Conservation (phyloP, 2,797 vertebrate genomes). For the Pogoniulus pusillus region DNA sequence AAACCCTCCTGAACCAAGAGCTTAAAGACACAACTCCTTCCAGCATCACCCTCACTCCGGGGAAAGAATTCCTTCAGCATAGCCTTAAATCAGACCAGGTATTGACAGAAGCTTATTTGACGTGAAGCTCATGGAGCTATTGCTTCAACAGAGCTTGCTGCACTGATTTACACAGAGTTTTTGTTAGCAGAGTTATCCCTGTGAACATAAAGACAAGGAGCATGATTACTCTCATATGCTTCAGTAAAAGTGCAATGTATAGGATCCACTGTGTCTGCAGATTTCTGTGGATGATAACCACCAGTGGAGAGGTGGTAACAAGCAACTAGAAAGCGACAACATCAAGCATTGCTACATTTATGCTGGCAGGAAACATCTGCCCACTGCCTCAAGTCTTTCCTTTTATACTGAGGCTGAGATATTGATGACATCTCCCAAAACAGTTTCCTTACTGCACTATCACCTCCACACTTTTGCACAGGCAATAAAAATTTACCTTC, state of each 20-base stretch:
- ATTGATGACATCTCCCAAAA: background rate
- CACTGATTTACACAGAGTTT: conserved; percentile 41
- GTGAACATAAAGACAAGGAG: conserved; percentile 20
- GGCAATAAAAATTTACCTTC: background rate
- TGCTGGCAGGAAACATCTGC: conserved; percentile 24
- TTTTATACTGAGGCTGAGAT: background rate
- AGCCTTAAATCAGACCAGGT: conserved; percentile 58
- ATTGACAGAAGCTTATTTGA: conserved; percentile 47
- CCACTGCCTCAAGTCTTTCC: background rate
- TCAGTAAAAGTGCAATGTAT: background rate
- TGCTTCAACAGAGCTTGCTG: conserved; percentile 28
- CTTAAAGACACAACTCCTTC: conserved; percentile 5
- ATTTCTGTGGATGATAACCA: background rate
- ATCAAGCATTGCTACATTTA: background rate
- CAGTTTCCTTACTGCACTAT: background rate
- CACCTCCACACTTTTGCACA: background rate
- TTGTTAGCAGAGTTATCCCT: conserved; percentile 28
- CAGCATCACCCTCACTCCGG: background rate
- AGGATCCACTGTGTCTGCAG: background rate
- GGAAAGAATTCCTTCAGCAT: conserved; percentile 1
- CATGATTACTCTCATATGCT: conserved; percentile 32
- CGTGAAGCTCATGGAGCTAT: background rate
- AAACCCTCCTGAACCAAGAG: conserved; percentile 16
- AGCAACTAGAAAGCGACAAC: conserved; percentile 4
- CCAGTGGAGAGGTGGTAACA: conserved; percentile 17